Conservation (phyloP, 2,113 vertebrate species). For the Seriola quinqueradiata region DNA sequence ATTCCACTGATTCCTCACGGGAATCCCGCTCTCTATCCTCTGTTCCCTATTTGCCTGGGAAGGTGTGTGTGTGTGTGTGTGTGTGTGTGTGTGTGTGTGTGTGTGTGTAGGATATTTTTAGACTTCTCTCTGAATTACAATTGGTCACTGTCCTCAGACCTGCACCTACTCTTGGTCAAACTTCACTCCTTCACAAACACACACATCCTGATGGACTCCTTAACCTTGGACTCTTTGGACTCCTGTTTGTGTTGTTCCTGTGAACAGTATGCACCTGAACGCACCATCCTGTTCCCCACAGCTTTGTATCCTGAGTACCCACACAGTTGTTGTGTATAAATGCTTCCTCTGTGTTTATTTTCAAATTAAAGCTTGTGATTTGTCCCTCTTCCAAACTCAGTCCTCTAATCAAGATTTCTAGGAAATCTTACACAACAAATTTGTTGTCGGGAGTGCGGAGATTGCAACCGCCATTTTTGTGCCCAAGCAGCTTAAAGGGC, state of each 20-base stretch:
- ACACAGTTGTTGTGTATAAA: not conserved
- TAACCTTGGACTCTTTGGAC: conserved; percentile 28
- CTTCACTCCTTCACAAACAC: conserved; percentile 26
- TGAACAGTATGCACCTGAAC: not conserved
- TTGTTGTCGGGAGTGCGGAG: conserved; percentile 32
- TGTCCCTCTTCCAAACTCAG: not conserved
- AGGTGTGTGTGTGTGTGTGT: conserved; percentile 16
- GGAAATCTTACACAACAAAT: conserved; percentile 51
- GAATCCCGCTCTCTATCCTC: conserved; percentile 55
- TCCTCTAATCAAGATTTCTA: conserved; percentile 51
- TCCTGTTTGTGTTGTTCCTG: conserved; percentile 7
- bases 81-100: conserved; percentile 27
- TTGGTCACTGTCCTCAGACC: conserved; percentile 45
- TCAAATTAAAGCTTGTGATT: not conserved
- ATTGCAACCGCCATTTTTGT: conserved; percentile 66
- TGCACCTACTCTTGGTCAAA: conserved; percentile 38
- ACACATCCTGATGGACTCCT: conserved; percentile 36
- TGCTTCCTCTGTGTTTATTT: not conserved
- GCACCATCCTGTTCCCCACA: conserved; percentile 7
- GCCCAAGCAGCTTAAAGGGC: conserved; percentile 65
- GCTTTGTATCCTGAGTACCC: not conserved
- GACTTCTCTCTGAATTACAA: conserved; percentile 46
- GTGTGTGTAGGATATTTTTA: conserved; percentile 66
- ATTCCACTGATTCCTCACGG: conserved; percentile 76
- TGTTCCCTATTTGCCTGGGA: conserved; percentile 40